Evolutionary conservation across 2,888 invertebrate species (phyloP).

Genomic region (Eremobia ochroleuca): DNA sequence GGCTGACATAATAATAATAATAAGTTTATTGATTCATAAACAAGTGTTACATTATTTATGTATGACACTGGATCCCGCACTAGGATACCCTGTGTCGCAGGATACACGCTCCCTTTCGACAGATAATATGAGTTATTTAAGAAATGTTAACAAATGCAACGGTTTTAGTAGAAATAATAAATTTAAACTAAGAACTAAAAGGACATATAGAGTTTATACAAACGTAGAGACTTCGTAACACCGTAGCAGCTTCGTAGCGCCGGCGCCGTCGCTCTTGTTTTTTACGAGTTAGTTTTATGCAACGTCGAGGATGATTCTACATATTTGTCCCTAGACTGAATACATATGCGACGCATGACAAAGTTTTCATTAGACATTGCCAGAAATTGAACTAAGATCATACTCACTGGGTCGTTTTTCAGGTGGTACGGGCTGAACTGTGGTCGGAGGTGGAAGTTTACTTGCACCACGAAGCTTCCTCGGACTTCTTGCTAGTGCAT

Average conservation of each 20-base stretch:
- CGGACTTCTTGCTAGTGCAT: constrained; percentile 93
- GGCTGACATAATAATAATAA: too few species aligned
- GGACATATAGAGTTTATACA: constrained; percentile 31
- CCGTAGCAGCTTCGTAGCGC: constrained; percentile 21
- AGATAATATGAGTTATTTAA: too few species aligned
- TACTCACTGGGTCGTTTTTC: constrained; percentile 83
- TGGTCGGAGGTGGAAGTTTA: constrained; percentile 90
- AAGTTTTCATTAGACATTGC: not conserved
- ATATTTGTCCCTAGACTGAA: not conserved
- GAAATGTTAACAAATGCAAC: too few species aligned
- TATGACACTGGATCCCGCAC: too few species aligned
- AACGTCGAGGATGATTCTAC: not conserved
- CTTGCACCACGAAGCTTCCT: constrained; percentile 84
- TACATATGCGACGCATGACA: not conserved
- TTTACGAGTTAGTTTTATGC: constrained; percentile 39
- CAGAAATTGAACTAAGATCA: constrained; percentile 1
- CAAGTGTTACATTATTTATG: too few species aligned
- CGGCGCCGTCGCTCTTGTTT: constrained; percentile 26
- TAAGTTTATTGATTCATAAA: too few species aligned
- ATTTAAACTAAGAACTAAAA: too few species aligned
- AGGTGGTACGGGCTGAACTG: constrained; percentile 87
- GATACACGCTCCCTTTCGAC: too few species aligned
- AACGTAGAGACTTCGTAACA: constrained; percentile 22
- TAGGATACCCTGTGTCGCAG: too few species aligned
- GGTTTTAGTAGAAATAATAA: too few species aligned